Evolutionary conservation across 2,113 vertebrate species (phyloP), one percentile per base, ranked within the genome.

Genomic region (Galemys pyrenaicus): DNA sequence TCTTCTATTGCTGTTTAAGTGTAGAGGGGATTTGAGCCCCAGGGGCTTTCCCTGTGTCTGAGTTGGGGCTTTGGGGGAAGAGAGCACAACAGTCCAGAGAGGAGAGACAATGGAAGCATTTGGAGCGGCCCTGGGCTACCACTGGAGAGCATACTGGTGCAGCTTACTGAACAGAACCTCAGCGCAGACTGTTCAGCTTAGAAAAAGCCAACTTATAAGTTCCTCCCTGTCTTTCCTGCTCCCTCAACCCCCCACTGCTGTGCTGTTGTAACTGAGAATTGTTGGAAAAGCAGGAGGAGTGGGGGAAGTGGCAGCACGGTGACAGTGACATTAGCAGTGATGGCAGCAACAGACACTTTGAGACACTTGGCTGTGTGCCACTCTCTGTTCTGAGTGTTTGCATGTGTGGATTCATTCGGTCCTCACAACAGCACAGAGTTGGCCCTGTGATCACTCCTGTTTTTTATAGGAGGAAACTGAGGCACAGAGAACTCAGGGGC

Each of bases 391-490:
- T 39, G n/a, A 49, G 44, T 17, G 24, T 26, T 46, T 20, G 5
- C 17, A 1, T 11, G 5, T 54, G 24, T n/a, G 17, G 10, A 30
- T 3, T 17, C 9, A 17, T 7, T 46, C n/a, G 22, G 51, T 60
- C 67, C 24, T 37, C 46, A 32, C 37, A 26, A 13, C n/a, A 26
- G 44, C 2, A 32, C 12, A 37, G 17, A 17, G 17, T 1, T 5
- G 46, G 16, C 10, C 37, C 62, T 49, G 10, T 24, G 4, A 26
- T 10, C 9, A 0, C 8, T 54, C 1, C 3, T 35, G n/a, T 62
- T 73, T 68, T 39, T 13, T 22, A 5, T 1, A 0, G 0, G 3
- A 46, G 65, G 32, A 68, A 30, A 26, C 44, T 2, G 9, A 58
- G 64, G 39, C 35, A 7, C 35, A n/a, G 58, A 32, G 22, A 65